phyloP scores from a whole-genome alignment of 2,888 invertebrate genomes.

The Drosophila ustulata region DNA sequence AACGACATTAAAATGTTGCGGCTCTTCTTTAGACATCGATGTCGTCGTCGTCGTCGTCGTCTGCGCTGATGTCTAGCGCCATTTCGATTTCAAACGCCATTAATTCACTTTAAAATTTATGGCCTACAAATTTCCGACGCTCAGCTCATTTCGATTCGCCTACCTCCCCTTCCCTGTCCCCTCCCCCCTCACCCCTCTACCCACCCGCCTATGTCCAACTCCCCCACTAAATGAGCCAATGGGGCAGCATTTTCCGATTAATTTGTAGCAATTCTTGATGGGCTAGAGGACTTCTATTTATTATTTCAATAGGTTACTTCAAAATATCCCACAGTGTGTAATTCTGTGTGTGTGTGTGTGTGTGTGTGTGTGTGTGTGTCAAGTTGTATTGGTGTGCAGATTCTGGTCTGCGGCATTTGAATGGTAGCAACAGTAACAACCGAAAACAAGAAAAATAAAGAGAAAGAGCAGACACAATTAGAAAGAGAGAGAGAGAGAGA shows the following conservation, averaged over 20 bases:
- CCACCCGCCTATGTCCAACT: too few relatives aligned
- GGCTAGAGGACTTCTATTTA: constrained; percentile 56
- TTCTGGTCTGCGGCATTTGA: constrained; percentile 36
- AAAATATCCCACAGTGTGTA: constrained; percentile 6
- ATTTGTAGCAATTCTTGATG: constrained; percentile 66
- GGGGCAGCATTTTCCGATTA: constrained; percentile 52
- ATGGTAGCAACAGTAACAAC: constrained; percentile 31
- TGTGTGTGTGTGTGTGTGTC: constrained; percentile 5
- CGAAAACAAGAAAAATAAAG: background rate
- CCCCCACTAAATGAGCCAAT: constrained; percentile 13
- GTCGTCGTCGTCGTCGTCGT: constrained; percentile 23
- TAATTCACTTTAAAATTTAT: constrained; percentile 80
- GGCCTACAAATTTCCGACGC: constrained; percentile 70
- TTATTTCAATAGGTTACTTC: constrained; percentile 37
- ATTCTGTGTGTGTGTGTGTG: background rate
- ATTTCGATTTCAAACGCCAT: constrained; percentile 77
- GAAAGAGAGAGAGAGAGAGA: background rate
- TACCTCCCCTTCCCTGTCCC: too few relatives aligned
- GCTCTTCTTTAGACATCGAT: constrained; percentile 19
- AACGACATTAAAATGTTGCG: constrained; percentile 56
- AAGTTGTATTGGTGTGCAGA: constrained; percentile 9
- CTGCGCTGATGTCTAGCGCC: constrained; percentile 60
- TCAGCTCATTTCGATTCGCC: constrained; percentile 44
- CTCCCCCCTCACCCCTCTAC: background rate
- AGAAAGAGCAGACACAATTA: background rate